Evolutionary conservation across 2,113 vertebrate genomes (phyloP), one percentile per base, ranked within the genome.

Genomic region (Ardeotis arabs): DNA sequence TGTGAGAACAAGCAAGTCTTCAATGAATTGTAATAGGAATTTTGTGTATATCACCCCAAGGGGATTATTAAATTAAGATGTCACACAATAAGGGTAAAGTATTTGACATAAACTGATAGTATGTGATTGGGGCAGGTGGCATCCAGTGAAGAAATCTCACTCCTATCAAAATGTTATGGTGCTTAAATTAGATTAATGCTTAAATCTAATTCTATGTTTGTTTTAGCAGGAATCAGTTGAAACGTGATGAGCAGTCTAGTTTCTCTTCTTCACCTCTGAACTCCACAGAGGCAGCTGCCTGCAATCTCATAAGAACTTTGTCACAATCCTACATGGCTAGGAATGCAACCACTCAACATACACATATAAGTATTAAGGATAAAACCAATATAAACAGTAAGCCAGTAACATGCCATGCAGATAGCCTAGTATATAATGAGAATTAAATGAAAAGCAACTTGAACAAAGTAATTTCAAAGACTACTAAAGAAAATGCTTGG

Each of bases 201-300:
- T 70, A 84, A 50, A 84, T 74, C 44, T 79, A 73, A 75, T 80
- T 84, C 59, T 79, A 0, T 83, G 23, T 86, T 87, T 94, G 31
- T 89, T 92, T 90, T 70, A 78, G 78, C 50, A 91, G 56, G 47
- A 44, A 74, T 78, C 55, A 59, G 63, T 80, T 94, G 44, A 67
- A 78, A 78, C 1, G 6, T 29, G n/a, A 64, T 44, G 33, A 84
- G n/a, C 25, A 74, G 73, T 41, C 44, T 73, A 14, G 17, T 79
- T 79, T 93, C 21, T 49, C 50, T 60, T 35, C 35, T 68, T 84
- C 78, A 56, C 27, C 23, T 84, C 67, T 39, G 33, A 87, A 82
- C 24, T 62, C 47, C 41, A 37, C 0, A 2, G 64, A 85, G 59
- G 50, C 49, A 83, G 35, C 50, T 80, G 37, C 60, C 47, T 95